Conservation (phyloP, 2,113 vertebrate genomes). For the Crotalus horridus region DNA sequence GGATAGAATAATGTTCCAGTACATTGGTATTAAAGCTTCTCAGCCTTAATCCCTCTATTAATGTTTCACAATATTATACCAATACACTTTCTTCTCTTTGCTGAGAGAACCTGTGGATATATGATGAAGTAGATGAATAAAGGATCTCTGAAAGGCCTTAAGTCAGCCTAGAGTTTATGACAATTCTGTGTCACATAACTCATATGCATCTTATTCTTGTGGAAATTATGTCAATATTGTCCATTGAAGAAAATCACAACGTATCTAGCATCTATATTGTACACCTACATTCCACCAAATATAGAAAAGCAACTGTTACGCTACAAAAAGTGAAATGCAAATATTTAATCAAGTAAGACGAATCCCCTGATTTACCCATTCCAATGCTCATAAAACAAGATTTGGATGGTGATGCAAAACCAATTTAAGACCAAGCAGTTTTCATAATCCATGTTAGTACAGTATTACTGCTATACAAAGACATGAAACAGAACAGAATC, state of each 20-base stretch:
- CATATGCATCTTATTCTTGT: not conserved
- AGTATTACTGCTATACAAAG: not conserved
- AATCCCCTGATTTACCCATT: not conserved
- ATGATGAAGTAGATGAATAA: not conserved
- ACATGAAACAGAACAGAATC: not conserved
- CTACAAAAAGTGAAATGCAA: not conserved
- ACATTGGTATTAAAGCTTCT: not conserved
- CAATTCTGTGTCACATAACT: slow-evolving; percentile 20
- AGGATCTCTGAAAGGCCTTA: not conserved
- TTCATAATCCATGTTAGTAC: not conserved
- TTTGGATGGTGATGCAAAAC: not conserved
- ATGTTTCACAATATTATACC: not conserved
- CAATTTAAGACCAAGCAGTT: not conserved
- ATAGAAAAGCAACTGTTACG: not conserved
- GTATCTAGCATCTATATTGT: not conserved
- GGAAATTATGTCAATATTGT: not conserved
- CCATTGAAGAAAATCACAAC: not conserved
- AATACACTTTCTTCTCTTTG: not conserved
- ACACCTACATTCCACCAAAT: not conserved
- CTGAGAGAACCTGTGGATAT: not conserved
- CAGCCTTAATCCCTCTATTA: slow-evolving; percentile 2
- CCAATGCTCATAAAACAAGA: not conserved
- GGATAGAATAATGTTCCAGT: not conserved
- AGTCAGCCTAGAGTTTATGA: not conserved
- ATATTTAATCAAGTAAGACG: not conserved